phyloP scores from a whole-genome alignment of 2,888 invertebrate species.

The Cataglyphis livida region DNA sequence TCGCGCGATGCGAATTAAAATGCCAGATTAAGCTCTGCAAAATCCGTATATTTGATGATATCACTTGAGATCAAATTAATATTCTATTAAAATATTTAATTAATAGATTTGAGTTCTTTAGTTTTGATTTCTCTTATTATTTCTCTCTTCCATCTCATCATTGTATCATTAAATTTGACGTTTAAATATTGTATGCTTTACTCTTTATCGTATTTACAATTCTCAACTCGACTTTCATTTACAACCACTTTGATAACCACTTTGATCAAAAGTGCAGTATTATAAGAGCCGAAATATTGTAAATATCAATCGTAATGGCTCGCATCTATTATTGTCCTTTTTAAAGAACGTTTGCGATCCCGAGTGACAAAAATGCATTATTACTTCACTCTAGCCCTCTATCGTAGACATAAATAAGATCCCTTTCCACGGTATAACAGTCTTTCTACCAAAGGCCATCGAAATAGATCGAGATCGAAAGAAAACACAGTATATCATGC shows the following conservation, averaged over 20 bases:
- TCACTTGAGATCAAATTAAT: neutral
- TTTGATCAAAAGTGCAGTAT: conserved; percentile 3
- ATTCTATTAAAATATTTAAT: neutral
- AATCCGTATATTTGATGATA: neutral
- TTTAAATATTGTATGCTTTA: neutral
- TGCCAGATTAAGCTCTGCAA: neutral
- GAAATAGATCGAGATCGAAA: conserved; percentile 20
- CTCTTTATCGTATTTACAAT: neutral
- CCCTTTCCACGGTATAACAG: neutral
- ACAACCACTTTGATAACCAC: neutral
- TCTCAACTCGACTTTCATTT: neutral
- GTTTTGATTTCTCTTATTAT: neutral
- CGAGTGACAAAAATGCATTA: conserved; percentile 19
- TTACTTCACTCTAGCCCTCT: conserved; percentile 1
- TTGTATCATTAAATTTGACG: neutral
- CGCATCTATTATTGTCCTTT: neutral
- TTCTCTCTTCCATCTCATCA: neutral
- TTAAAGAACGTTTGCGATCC: neutral
- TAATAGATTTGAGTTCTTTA: neutral
- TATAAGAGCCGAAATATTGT: neutral
- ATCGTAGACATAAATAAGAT: conserved; percentile 3
- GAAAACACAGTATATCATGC: conserved; percentile 47
- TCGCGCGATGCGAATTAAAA: neutral
- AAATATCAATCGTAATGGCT: neutral
- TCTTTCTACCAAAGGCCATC: neutral